Evolutionary conservation across 2,113 vertebrate species (phyloP), one percentile per base, ranked within the genome.

Genomic region (Dipodomys merriami): DNA sequence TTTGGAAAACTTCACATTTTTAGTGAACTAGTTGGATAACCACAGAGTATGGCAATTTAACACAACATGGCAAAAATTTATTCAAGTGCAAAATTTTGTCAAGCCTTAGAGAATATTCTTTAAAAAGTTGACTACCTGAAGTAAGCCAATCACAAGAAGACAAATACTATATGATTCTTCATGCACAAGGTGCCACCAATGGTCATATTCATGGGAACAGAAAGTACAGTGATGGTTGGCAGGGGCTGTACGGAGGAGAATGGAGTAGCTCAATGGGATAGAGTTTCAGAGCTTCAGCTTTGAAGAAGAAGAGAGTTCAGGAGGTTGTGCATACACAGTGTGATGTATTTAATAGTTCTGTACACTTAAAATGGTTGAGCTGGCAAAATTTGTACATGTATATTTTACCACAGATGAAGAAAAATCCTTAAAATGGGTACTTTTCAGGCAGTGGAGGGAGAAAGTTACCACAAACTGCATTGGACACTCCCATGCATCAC

Each of bases 1-100:
- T 62, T 91, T 74, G 13, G 65, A 86, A 74, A 94, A 83, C 2
- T 23, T 46, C 9, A n/a, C 7, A 5, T 60, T 89, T 93, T 91
- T 83, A 57, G 16, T 11, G 73, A 89, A 86, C 6, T 33, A 46
- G 20, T 33, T 72, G 11, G 67, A 30, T 46, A 73, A 33, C 67
- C 35, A 18, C 60, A 22, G 18, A 73, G 7, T 53, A 73, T 46
- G 80, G 27, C 2, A 27, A 67, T 67, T 25, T 69, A 35, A 80
- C 27, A 3, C 20, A 57, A 29, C 22, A 20, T 69, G 22, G 20
- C 20, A 86, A 67, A 65, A 44, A 53, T 85, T 73, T 82, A 39
- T 83, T 39, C n/a, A 69, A 73, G 6, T 53, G 27, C 77, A 74
- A 76, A 92, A n/a, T 9, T 85, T 25, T 78, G 23, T 83, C 86